Percentiles rank a stretch among this genome's conserved stretches.
Conservation (phyloP, 2,113 vertebrate species). For the Takifugu flavidus region DNA sequence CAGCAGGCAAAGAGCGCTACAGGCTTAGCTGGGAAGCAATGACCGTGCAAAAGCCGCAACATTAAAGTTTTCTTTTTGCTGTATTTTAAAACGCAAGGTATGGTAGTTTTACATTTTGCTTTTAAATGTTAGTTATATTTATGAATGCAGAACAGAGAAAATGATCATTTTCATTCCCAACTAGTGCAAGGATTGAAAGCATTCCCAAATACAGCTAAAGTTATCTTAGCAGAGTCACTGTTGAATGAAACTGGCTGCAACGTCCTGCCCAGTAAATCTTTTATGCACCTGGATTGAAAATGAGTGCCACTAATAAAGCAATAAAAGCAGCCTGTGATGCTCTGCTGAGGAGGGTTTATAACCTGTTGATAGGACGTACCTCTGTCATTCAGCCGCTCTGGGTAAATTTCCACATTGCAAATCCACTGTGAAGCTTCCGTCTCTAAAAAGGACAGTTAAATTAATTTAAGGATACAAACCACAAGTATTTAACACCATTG, state of each 20-base stretch:
- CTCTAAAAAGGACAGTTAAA: constrained; percentile 75
- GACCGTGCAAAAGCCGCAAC: too few relatives aligned
- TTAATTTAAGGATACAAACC: too few relatives aligned
- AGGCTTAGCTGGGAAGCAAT: too few relatives aligned
- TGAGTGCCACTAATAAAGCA: too few relatives aligned
- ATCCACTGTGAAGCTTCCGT: constrained; percentile 67
- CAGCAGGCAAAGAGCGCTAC: constrained; percentile 8
- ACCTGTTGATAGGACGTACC: constrained; percentile 74
- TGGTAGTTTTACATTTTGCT: neutral
- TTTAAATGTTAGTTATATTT: neutral
- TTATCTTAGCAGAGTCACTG: too few relatives aligned
- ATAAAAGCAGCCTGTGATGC: neutral
- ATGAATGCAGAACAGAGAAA: too few relatives aligned
- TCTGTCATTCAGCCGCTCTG: constrained; percentile 82
- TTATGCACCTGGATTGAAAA: too few relatives aligned
- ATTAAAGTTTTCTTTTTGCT: too few relatives aligned
- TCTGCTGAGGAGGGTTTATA: neutral
- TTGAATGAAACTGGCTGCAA: neutral
- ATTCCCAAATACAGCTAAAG: too few relatives aligned
- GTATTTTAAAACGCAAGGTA: neutral
- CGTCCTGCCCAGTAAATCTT: neutral
- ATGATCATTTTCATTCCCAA: too few relatives aligned
- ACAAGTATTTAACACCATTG: too few relatives aligned
- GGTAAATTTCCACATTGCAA: constrained; percentile 49
- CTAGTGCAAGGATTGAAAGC: too few relatives aligned